phyloP scores from a whole-genome alignment of 64 coral and sea anemone genomes.

The Orbicella faveolata region DNA sequence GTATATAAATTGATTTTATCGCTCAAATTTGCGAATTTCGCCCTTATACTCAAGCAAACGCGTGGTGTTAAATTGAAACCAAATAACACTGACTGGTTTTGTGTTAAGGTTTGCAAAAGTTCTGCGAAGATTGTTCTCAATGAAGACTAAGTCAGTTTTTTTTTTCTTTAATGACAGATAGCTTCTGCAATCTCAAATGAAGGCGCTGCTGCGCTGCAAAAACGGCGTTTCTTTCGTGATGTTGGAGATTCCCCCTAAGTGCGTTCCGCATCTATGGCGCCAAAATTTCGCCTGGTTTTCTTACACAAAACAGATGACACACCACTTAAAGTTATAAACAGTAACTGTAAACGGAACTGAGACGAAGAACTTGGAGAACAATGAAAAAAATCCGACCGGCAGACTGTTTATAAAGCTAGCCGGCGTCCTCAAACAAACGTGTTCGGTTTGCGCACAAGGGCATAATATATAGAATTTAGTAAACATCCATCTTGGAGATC shows the following conservation, averaged over 20 bases:
- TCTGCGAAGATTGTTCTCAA: neutral
- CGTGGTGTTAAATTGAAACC: neutral
- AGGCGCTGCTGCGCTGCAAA: neutral
- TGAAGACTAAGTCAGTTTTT: neutral
- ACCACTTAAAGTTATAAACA: neutral
- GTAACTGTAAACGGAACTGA: neutral
- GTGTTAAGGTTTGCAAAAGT: neutral
- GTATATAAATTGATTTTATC: neutral
- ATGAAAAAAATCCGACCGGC: neutral
- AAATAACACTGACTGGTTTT: neutral
- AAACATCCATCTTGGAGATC: neutral
- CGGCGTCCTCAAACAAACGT: neutral
- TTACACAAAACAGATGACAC: conserved; percentile 14
- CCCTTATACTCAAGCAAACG: neutral
- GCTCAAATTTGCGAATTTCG: neutral
- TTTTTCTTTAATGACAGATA: neutral
- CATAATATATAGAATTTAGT: neutral
- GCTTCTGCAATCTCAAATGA: neutral
- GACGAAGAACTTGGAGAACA: neutral
- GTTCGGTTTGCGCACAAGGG: too few relatives aligned
- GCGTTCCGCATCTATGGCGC: neutral
- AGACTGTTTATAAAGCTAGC: neutral
- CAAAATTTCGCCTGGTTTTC: neutral
- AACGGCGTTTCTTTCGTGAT: neutral
- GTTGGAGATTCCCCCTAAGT: neutral